A percentile compares a stretch with the other conserved stretches of the same genome.
These are phyloP conservation scores for Saimiri boliviensis DNA, from an alignment of 2,113 vertebrate genomes.

Conservation along the genomic window DNA sequence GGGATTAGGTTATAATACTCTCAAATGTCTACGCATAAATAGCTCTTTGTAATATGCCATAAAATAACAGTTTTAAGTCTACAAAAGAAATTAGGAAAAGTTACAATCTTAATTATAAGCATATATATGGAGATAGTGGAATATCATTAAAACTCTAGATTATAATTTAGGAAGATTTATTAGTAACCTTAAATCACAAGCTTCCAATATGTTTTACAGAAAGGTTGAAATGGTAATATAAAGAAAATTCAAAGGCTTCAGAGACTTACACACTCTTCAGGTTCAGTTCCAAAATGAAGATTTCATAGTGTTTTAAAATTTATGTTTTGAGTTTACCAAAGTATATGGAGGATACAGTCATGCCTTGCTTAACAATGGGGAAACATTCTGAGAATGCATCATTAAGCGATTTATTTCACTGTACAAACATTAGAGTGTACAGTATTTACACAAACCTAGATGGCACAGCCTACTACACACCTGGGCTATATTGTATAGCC, in stretches of 20 bases:
- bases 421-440: neutral
- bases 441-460: neutral
- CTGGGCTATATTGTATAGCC: neutral
- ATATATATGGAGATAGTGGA: neutral
- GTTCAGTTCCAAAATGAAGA: constrained; percentile 23
- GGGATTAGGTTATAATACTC: neutral
- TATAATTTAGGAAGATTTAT: neutral
- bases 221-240: neutral
- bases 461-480: neutral
- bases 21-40: neutral
- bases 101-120: neutral
- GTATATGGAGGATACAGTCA: neutral
- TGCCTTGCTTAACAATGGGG: neutral
- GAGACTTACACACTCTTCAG: neutral
- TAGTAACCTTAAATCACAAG: neutral
- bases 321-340: neutral
- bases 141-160: neutral
- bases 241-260: constrained; percentile 16
- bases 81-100: neutral
- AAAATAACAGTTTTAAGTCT: neutral
- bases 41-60: neutral
- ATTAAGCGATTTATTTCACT: neutral
- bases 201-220: neutral
- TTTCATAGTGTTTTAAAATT: constrained; percentile 24
- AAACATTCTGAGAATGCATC: neutral